A percentile compares a stretch with the other conserved stretches of the same genome.
phyloP scores from a whole-genome alignment of 1,140 invertebrate species.

The Microplitis demolitor region DNA sequence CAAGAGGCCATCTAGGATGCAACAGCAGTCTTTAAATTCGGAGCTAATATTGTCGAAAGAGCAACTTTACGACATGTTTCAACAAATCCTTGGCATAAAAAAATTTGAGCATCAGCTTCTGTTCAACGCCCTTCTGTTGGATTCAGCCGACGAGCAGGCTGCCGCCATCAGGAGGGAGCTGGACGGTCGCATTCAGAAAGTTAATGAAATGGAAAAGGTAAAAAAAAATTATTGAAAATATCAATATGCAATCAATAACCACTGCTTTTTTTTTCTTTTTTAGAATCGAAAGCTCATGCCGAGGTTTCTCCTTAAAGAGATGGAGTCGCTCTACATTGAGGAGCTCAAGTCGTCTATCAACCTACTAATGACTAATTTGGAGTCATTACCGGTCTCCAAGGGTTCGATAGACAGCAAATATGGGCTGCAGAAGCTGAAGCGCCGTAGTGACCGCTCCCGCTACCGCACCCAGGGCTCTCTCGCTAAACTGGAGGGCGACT shows the following conservation, averaged over 20 bases:
- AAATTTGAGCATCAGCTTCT: constrained; percentile 99
- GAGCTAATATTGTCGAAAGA: constrained; percentile 94
- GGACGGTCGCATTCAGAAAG: constrained; percentile 94
- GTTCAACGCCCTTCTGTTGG: constrained; percentile 97
- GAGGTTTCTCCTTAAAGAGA: constrained; percentile 99
- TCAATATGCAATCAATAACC: not conserved
- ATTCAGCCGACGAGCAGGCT: constrained; percentile 99
- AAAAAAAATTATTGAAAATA: not conserved
- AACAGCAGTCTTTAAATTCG: constrained; percentile 87
- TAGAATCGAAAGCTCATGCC: constrained; percentile 97
- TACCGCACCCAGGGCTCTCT: constrained; percentile 80
- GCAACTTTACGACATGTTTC: constrained; percentile 99
- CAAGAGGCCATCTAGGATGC: constrained; percentile 81
- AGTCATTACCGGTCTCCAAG: constrained; percentile 97
- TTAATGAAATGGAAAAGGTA: constrained; percentile 97
- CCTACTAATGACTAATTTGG: constrained; percentile 97
- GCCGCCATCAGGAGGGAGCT: constrained; percentile 98
- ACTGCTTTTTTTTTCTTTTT: constrained; percentile 9
- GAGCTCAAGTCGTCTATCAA: constrained; percentile 98
- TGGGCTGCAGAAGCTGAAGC: constrained; percentile 92
- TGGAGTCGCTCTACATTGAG: constrained; percentile 99
- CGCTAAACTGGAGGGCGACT: constrained; percentile 89
- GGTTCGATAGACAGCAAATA: constrained; percentile 97
- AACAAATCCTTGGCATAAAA: constrained; percentile 97
- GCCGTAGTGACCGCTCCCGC: constrained; percentile 65